These are phyloP conservation scores for Lutraria rhynchaena DNA, from an alignment of 1,140 invertebrate species.

Conservation along the genomic window DNA sequence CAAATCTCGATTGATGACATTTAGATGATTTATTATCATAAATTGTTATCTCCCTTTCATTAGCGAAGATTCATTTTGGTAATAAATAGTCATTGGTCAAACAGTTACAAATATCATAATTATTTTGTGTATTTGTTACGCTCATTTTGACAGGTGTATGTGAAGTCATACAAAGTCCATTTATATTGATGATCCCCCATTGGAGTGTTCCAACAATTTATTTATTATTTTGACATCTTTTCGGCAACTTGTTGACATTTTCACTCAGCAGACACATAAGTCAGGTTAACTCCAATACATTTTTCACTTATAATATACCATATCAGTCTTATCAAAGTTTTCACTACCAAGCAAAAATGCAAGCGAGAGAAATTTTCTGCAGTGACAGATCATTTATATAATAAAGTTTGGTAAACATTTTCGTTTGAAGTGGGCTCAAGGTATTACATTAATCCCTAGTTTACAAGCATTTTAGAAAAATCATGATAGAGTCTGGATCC, in stretches of 20 bases:
- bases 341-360: constrained; percentile 42
- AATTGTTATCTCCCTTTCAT: too few relatives aligned
- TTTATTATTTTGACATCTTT: constrained; percentile 32
- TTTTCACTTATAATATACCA: constrained; percentile 40
- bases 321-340: constrained; percentile 10
- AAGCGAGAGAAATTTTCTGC: constrained; percentile 51
- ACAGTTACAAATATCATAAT: too few relatives aligned
- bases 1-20: too few relatives aligned
- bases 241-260: constrained; percentile 52
- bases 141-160: too few relatives aligned
- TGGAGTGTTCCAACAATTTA: constrained; percentile 28
- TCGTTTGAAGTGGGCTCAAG: constrained; percentile 50
- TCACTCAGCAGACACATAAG: constrained; percentile 32
- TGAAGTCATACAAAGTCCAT: too few relatives aligned
- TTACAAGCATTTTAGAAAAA: constrained; percentile 51
- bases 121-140: too few relatives aligned
- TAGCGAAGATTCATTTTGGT: too few relatives aligned
- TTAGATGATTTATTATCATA: too few relatives aligned
- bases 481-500: constrained; percentile 37
- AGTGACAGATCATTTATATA: constrained; percentile 45
- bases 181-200: too few relatives aligned
- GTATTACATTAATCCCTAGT: constrained; percentile 52
- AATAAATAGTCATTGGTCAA: too few relatives aligned
- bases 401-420: constrained; percentile 55
- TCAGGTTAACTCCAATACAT: constrained; percentile 44